phyloP scores from a whole-genome alignment of 2,797 vertebrate species.

The Nyctalus aviator region DNA sequence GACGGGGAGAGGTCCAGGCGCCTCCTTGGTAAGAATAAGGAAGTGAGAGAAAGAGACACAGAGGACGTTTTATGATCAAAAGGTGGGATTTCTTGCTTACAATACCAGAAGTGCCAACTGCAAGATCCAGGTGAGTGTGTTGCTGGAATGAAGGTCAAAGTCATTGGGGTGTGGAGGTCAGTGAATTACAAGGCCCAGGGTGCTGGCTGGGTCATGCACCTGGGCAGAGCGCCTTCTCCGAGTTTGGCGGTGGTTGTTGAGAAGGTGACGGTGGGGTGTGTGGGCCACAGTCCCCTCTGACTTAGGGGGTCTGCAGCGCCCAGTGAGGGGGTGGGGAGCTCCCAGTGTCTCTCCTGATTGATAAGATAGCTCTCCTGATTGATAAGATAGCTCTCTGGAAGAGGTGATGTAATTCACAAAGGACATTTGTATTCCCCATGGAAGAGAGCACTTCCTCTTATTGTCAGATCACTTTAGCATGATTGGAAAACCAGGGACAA shows the following conservation, averaged over 20 bases:
- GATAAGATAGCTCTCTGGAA: conserved; percentile 83
- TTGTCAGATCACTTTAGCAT: conserved; percentile 70
- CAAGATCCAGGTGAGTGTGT: background rate
- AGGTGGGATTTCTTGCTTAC: background rate
- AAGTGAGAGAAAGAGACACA: background rate
- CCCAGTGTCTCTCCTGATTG: conserved; percentile 24
- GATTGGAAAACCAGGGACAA: conserved; percentile 68
- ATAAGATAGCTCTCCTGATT: conserved; percentile 77
- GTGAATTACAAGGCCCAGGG: background rate
- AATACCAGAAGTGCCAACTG: background rate
- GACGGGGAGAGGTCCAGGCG: background rate
- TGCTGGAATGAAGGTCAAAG: background rate
- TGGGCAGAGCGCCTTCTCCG: background rate
- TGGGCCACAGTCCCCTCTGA: background rate
- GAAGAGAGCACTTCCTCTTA: conserved; percentile 77
- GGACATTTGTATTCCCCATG: conserved; percentile 75
- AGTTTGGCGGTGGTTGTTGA: background rate
- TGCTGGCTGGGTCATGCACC: background rate
- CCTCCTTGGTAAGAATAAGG: conserved; percentile 16
- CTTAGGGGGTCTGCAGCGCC: background rate
- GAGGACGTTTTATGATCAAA: background rate
- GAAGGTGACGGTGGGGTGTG: background rate
- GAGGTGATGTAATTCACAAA: conserved; percentile 82
- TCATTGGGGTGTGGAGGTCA: background rate
- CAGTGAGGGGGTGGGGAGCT: background rate